These are phyloP conservation scores for Nymphalis io DNA, from an alignment of 1,140 invertebrate species.

Conservation along the genomic window DNA sequence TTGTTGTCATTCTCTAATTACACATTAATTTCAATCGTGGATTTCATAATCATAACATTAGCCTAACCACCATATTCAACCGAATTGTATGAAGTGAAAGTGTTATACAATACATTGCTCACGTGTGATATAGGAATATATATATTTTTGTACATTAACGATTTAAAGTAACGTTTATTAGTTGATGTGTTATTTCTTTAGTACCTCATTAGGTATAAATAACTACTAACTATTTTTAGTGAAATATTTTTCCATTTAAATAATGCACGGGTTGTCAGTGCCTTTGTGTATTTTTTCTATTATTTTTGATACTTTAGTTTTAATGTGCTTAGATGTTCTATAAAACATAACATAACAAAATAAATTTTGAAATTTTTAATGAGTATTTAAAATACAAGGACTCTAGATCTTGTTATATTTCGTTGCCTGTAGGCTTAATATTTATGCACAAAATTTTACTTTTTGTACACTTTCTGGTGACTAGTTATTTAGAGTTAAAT, in stretches of 20 bases:
- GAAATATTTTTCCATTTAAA: no score
- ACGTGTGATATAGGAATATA: neutral
- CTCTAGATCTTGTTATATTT: neutral
- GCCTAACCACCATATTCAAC: constrained; percentile 38
- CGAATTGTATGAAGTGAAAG: constrained; percentile 38
- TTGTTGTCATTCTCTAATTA: constrained; percentile 45
- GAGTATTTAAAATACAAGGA: no score
- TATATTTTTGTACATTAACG: constrained; percentile 18
- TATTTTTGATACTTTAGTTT: no score
- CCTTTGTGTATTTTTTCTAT: no score
- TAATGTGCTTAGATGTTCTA: no score
- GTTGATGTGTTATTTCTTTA: neutral
- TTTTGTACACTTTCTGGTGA: neutral
- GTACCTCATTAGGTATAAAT: neutral
- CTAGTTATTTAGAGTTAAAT: no score
- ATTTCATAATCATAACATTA: constrained; percentile 43
- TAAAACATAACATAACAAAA: no score
- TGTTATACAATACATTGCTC: constrained; percentile 25
- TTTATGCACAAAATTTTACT: neutral
- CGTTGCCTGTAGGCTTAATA: no score
- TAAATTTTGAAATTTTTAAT: no score
- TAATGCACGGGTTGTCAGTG: no score
- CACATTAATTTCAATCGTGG: constrained; percentile 32
- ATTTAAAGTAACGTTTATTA: constrained; percentile 11
- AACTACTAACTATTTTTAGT: no score